Evolutionary conservation across 1,140 invertebrate genomes (phyloP), one percentile per base, ranked within the genome.

Genomic region (Euglossa dilemma): DNA sequence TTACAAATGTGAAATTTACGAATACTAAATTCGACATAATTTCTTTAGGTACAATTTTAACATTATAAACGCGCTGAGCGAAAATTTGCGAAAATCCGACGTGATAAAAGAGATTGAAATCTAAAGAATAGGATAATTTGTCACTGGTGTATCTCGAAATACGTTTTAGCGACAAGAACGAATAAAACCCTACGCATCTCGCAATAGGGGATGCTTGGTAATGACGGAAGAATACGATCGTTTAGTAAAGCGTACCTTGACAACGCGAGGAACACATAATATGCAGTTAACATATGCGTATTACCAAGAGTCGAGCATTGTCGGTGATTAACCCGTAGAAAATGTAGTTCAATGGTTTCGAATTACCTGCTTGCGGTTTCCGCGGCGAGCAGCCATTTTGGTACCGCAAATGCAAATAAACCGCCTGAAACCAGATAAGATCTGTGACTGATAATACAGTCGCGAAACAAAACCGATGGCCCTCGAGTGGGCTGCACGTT

Each of bases 321-420:
- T 85, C 73, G 82, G 82, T 88, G 85, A 88, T 87, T 88, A 87
- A 85, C 57, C 82, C 63, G 78, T 77, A 54, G 87, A 82, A 88
- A 87, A 88, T 88, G 78, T 88, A 88, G 87, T 72, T 81, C 87
- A 88, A 87, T 70, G 78, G 87, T 88, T 87, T 88, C 83, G 69
- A 50, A 57, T 88, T 88, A 87, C 86, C 45, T 50, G 59, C 20
- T 76, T 80, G 86, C 59, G 79, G 83, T 82, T 87, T 87, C 85
- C 85, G 85, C 56, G 73, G 52, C 36, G 50, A 47, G 72, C 73
- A 86, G 76, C 85, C 86, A 87, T 86, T 86, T 87, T 87, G 85
- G 77, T 87, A 74, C 83, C 77, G 70, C 82, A 85, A 85, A 75
- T 67, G 77, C 70, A 88, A 88, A 82, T 72, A 77, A 82, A 66